Percentiles rank a stretch among this genome's conserved stretches.
These are phyloP conservation scores for Eumeta japonica DNA, from an alignment of 1,140 invertebrate genomes.

Conservation along the genomic window DNA sequence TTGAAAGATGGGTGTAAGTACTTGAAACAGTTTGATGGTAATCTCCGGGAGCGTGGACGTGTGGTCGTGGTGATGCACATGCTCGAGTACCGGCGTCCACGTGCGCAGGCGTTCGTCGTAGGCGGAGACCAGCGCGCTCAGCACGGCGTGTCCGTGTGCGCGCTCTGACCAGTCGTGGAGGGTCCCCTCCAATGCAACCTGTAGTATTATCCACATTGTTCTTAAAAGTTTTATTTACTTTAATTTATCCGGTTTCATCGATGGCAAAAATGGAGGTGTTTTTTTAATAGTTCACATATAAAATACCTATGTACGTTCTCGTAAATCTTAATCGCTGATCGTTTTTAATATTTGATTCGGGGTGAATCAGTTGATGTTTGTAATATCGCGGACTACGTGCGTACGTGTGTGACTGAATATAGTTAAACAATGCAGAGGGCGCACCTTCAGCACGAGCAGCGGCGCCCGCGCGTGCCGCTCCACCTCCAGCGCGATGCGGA, in stretches of 20 bases:
- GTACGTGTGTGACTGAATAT: background rate
- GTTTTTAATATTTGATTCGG: too few relatives aligned
- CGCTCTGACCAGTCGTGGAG: constrained; percentile 69
- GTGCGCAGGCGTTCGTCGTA: constrained; percentile 71
- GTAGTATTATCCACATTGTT: too few relatives aligned
- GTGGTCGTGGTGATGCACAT: constrained; percentile 66
- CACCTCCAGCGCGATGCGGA: constrained; percentile 62
- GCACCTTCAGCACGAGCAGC: constrained; percentile 40
- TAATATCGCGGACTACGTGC: too few relatives aligned
- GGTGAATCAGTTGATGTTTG: too few relatives aligned
- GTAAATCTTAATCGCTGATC: too few relatives aligned
- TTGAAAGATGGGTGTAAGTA: too few relatives aligned
- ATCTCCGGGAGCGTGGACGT: constrained; percentile 73
- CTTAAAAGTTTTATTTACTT: too few relatives aligned
- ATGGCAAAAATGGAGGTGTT: too few relatives aligned
- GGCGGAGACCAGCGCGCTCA: constrained; percentile 70
- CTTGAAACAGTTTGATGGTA: constrained; percentile 66
- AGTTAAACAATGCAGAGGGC: too few relatives aligned
- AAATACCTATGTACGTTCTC: too few relatives aligned
- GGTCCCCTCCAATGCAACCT: constrained; percentile 58
- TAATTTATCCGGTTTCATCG: too few relatives aligned
- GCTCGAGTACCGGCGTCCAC: constrained; percentile 81
- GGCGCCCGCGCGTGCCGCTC: constrained; percentile 51
- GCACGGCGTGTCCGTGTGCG: constrained; percentile 54
- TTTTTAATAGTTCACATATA: too few relatives aligned